These are phyloP conservation scores for Tetramorium simillimum DNA, from an alignment of 1,140 invertebrate species.

Conservation along the genomic window DNA sequence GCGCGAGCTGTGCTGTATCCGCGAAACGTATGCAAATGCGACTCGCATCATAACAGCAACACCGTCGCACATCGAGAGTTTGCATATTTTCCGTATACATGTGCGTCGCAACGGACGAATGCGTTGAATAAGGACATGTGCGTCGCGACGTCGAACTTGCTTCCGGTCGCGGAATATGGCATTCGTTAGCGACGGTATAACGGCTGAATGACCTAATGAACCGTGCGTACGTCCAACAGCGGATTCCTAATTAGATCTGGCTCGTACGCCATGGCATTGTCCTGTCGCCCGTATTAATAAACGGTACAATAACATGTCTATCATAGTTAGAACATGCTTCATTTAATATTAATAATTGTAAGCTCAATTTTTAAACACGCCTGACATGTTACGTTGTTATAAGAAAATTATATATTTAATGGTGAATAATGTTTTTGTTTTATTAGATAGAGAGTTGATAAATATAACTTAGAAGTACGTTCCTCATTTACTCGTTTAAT, in stretches of 20 bases:
- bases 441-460: not conserved
- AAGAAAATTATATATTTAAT: slow-evolving; percentile 3
- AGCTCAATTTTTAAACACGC: not conserved
- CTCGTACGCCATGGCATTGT: slow-evolving; percentile 35
- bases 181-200: slow-evolving; percentile 55
- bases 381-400: not conserved
- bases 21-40: slow-evolving; percentile 44
- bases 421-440: not conserved
- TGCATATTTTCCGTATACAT: slow-evolving; percentile 43
- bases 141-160: slow-evolving; percentile 40
- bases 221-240: slow-evolving; percentile 50
- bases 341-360: slow-evolving; percentile 47
- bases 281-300: slow-evolving; percentile 51
- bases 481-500: not conserved
- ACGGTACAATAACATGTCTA: slow-evolving; percentile 41
- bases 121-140: slow-evolving; percentile 28
- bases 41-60: not conserved
- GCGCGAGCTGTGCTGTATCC: not conserved
- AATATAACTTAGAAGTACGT: no score
- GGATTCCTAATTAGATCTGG: slow-evolving; percentile 54
- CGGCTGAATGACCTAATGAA: slow-evolving; percentile 60
- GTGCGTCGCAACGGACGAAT: slow-evolving; percentile 15
- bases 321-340: slow-evolving; percentile 27
- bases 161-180: slow-evolving; percentile 33
- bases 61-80: not conserved